Conservation (phyloP, 2,888 invertebrate species). For the Ashinkailepas kermadecensis region DNA sequence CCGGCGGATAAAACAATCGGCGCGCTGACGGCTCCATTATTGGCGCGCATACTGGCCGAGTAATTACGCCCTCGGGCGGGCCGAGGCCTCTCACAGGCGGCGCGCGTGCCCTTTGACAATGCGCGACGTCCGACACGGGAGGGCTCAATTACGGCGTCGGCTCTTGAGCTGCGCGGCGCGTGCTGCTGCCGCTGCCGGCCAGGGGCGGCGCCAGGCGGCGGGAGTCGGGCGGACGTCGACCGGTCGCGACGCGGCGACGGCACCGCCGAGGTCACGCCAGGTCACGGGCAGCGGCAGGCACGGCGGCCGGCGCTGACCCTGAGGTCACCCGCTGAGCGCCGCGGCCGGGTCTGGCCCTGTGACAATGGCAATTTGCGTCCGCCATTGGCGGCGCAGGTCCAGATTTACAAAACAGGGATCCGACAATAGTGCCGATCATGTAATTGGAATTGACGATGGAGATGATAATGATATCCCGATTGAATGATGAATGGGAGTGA, state of each 20-base stretch:
- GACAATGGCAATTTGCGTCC: no score
- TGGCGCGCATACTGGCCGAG: background rate
- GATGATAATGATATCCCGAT: conserved; percentile 3
- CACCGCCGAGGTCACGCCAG: no score
- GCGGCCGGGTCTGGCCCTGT: no score
- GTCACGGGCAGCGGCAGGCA: no score
- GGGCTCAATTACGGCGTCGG: background rate
- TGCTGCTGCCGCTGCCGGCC: background rate
- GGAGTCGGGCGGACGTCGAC: background rate
- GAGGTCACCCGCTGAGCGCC: no score
- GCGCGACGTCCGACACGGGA: background rate
- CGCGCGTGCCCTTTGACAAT: conserved; percentile 17
- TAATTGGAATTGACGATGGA: conserved; percentile 15
- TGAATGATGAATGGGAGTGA: background rate
- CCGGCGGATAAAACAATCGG: background rate
- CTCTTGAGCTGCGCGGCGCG: background rate
- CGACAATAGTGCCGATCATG: background rate
- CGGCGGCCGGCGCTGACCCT: no score
- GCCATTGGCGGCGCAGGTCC: background rate
- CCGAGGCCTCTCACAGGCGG: background rate
- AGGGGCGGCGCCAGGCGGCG: background rate
- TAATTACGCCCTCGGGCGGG: background rate
- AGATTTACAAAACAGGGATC: background rate
- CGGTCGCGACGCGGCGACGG: no score
- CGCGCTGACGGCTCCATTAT: background rate